These are phyloP conservation scores for Echinometra lucunter DNA, from an alignment of 53 echinoderm and acorn worm genomes.

Conservation along the genomic window DNA sequence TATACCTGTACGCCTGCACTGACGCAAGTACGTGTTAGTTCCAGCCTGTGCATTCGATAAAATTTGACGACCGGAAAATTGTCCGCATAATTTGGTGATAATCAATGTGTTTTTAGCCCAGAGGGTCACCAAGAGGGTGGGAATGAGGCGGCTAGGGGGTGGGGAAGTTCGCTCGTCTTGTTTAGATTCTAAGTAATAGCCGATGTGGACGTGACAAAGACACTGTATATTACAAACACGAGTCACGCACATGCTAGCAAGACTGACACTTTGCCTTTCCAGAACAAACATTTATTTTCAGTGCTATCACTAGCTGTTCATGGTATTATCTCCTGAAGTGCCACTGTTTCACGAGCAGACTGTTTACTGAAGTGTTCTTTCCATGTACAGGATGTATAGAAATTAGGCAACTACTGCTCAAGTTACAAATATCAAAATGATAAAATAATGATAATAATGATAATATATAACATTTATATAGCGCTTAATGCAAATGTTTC, in stretches of 20 bases:
- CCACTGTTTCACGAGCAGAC: too few species aligned
- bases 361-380: too few species aligned
- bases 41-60: conserved; percentile 54
- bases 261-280: too few species aligned
- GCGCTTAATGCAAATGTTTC: too few species aligned
- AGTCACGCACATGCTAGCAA: not conserved
- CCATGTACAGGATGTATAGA: too few species aligned
- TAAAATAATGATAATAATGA: too few species aligned
- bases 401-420: too few species aligned
- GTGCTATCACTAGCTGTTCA: too few species aligned
- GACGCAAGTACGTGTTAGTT: conserved; percentile 51
- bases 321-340: too few species aligned
- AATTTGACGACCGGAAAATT: conserved; percentile 65
- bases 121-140: conserved; percentile 7
- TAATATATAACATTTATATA: too few species aligned
- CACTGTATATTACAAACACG: not conserved
- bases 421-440: too few species aligned
- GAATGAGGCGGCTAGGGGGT: not conserved
- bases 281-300: too few species aligned
- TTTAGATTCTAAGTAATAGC: not conserved
- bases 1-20: conserved; percentile 29
- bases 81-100: conserved; percentile 64
- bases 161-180: not conserved
- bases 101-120: conserved; percentile 60
- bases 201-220: not conserved